These are phyloP conservation scores for Drosophila bunnanda DNA, from an alignment of 2,888 invertebrate species.

Conservation along the genomic window DNA sequence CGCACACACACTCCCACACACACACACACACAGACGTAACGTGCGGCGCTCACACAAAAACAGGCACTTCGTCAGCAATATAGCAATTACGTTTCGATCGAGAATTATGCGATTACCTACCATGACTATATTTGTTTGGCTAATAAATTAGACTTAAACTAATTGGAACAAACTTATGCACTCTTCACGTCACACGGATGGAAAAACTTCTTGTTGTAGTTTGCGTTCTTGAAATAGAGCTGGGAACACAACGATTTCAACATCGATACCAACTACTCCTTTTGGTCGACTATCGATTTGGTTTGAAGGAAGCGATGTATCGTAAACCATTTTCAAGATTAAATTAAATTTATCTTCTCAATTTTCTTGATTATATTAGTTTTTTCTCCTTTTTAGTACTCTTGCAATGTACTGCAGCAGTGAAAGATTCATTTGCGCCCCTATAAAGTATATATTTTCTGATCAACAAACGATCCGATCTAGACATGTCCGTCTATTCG, in stretches of 20 bases:
- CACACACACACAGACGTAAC: slow-evolving; percentile 38
- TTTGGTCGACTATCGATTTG: background rate
- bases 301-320: background rate
- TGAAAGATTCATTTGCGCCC: too few species aligned
- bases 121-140: slow-evolving; percentile 50
- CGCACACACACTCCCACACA: slow-evolving; percentile 32
- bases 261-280: background rate
- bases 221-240: slow-evolving; percentile 28
- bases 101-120: slow-evolving; percentile 17
- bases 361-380: background rate
- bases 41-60: slow-evolving; percentile 29
- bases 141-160: slow-evolving; percentile 58
- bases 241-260: background rate
- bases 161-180: slow-evolving; percentile 52
- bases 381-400: too few species aligned
- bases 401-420: background rate
- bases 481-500: too few species aligned
- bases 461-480: too few species aligned
- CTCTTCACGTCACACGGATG: slow-evolving; percentile 53
- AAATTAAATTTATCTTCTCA: background rate
- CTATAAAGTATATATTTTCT: too few species aligned
- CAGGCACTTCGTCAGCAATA: slow-evolving; percentile 26
- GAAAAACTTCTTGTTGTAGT: slow-evolving; percentile 40
- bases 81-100: background rate
- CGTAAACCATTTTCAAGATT: background rate